Evolutionary conservation across 1,140 invertebrate species (phyloP).

Genomic region (Araneus ventricosus): DNA sequence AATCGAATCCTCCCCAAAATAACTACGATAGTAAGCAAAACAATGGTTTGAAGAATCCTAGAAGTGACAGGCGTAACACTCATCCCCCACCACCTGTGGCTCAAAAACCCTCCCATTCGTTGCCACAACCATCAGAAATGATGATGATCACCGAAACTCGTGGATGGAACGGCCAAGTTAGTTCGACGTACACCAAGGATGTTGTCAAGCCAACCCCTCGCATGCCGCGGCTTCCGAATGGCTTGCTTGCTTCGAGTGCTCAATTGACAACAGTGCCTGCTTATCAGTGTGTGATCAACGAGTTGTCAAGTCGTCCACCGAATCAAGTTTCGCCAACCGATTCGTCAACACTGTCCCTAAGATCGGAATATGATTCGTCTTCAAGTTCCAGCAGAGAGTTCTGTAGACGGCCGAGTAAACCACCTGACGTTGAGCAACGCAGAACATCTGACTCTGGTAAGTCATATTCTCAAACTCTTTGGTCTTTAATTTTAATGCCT

Average conservation of each 20-base stretch:
- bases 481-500: no score
- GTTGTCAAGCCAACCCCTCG: constrained; percentile 65
- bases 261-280: constrained; percentile 49
- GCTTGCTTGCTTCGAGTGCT: constrained; percentile 21
- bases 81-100: constrained; percentile 59
- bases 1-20: neutral
- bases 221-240: constrained; percentile 54
- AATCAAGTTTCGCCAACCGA: constrained; percentile 30
- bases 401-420: constrained; percentile 24
- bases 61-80: constrained; percentile 27
- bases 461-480: neutral
- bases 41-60: neutral
- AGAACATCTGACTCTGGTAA: constrained; percentile 49
- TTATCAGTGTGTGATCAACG: constrained; percentile 61
- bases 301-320: constrained; percentile 22
- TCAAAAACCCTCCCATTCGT: constrained; percentile 31
- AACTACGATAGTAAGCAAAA: neutral
- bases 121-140: constrained; percentile 67
- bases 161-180: constrained; percentile 22
- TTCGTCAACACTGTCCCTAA: constrained; percentile 58
- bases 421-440: neutral
- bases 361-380: constrained; percentile 56
- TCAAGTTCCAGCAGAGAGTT: constrained; percentile 60
- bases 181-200: constrained; percentile 45
- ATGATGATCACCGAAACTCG: constrained; percentile 51